Evolutionary conservation across 2,113 vertebrate species (phyloP).

Genomic region (Cisticola juncidis): DNA sequence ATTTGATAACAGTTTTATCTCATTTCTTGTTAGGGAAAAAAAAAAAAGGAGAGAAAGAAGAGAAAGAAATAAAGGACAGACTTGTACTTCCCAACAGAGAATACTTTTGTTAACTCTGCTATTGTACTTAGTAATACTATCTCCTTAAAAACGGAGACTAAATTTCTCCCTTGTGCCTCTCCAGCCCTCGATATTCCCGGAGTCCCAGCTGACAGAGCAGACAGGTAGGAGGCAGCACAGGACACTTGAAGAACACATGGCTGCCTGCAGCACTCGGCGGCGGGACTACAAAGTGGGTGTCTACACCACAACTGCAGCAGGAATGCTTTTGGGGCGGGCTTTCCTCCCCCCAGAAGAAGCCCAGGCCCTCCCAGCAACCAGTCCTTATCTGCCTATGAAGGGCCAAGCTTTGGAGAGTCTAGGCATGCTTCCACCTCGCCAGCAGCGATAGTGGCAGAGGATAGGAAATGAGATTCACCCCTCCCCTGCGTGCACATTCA

Average conservation of each 20-base stretch:
- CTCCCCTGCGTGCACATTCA: not conserved
- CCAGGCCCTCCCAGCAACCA: not conserved
- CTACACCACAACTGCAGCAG: not conserved
- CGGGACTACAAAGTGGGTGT: not conserved
- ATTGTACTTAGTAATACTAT: conserved; percentile 49
- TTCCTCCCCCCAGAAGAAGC: not conserved
- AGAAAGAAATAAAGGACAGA: not conserved
- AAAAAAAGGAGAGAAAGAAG: not conserved
- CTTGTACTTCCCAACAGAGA: conserved; percentile 54
- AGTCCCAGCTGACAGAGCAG: not conserved
- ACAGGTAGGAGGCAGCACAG: conserved; percentile 79
- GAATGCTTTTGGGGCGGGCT: not conserved
- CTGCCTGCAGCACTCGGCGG: not conserved
- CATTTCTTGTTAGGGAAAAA: not conserved
- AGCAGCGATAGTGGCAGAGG: not conserved
- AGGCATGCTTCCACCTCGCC: not conserved
- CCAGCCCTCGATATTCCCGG: not conserved
- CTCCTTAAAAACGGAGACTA: not conserved
- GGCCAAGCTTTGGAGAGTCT: not conserved
- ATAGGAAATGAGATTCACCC: conserved; percentile 6
- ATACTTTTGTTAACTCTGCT: conserved; percentile 57
- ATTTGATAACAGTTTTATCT: conserved; percentile 74
- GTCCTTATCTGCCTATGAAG: not conserved
- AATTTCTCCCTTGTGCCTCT: not conserved
- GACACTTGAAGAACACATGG: conserved; percentile 54